Evolutionary conservation across 2,113 vertebrate species (phyloP).

Genomic region (Onychostoma macrolepis): DNA sequence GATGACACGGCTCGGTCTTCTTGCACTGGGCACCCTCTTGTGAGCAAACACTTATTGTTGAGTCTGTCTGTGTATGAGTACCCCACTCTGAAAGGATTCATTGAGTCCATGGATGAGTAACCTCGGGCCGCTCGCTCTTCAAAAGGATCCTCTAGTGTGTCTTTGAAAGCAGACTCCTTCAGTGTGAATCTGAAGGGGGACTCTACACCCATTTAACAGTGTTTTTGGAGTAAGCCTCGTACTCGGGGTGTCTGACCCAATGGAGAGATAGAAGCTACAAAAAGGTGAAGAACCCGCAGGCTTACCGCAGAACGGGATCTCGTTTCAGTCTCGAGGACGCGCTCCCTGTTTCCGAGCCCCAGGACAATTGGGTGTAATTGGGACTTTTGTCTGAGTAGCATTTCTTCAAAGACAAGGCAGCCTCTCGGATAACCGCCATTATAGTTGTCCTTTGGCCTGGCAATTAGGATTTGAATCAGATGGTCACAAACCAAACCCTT

Average conservation of each 20-base stretch:
- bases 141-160: slow-evolving; percentile 54
- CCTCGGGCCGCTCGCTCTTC: slow-evolving; percentile 46
- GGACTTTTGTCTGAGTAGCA: slow-evolving; percentile 58
- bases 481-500: slow-evolving; percentile 41
- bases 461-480: slow-evolving; percentile 54
- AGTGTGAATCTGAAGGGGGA: slow-evolving; percentile 47
- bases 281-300: slow-evolving; percentile 58
- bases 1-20: slow-evolving; percentile 50
- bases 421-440: slow-evolving; percentile 54
- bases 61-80: slow-evolving; percentile 61
- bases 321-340: slow-evolving; percentile 56
- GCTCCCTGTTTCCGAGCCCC: slow-evolving; percentile 40
- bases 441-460: slow-evolving; percentile 50
- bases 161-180: slow-evolving; percentile 58
- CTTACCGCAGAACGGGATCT: slow-evolving; percentile 60
- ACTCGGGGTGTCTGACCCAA: slow-evolving; percentile 51
- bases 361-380: slow-evolving; percentile 61
- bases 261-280: slow-evolving; percentile 42
- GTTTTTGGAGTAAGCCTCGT: slow-evolving; percentile 49
- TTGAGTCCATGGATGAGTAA: slow-evolving; percentile 63
- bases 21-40: slow-evolving; percentile 56
- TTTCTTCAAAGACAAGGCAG: slow-evolving; percentile 51
- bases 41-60: slow-evolving; percentile 68
- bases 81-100: slow-evolving; percentile 66
- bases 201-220: slow-evolving; percentile 53